Evolutionary conservation across 2,797 vertebrate species (phyloP).

Genomic region (Melanotaenia boesemani): DNA sequence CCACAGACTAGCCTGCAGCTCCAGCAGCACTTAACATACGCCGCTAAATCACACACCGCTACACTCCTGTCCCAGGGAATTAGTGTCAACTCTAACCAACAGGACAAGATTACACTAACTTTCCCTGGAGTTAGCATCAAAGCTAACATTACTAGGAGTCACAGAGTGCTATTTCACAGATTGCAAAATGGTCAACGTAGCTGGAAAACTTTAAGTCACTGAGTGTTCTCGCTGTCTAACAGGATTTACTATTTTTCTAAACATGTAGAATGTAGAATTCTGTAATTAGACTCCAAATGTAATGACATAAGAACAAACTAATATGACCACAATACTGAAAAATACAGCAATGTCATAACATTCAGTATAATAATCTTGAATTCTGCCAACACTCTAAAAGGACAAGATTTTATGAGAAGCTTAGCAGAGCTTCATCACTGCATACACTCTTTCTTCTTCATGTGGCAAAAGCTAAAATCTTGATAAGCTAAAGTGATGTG

Average conservation of each 20-base stretch:
- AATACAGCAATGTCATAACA: conserved; percentile 1
- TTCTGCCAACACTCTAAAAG: not conserved
- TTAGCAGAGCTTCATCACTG: not conserved
- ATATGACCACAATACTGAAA: conserved; percentile 28
- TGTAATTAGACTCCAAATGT: conserved; percentile 33
- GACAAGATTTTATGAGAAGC: not conserved
- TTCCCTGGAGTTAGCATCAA: conserved; percentile 71
- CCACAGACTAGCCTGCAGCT: conserved; percentile 78
- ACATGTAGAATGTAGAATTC: conserved; percentile 30
- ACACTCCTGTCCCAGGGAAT: conserved; percentile 77
- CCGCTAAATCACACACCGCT: conserved; percentile 77
- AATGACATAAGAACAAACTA: conserved; percentile 33
- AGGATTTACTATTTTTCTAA: conserved; percentile 44
- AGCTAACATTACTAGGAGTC: conserved; percentile 54
- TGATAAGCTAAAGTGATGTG: conserved; percentile 35
- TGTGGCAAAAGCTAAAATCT: conserved; percentile 16
- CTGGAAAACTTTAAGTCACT: conserved; percentile 38
- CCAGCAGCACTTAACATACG: conserved; percentile 81
- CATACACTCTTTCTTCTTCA: conserved; percentile 26
- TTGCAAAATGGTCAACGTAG: conserved; percentile 40
- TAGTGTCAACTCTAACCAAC: conserved; percentile 68
- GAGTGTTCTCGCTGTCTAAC: conserved; percentile 29
- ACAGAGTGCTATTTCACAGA: conserved; percentile 17
- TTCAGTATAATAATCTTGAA: not conserved
- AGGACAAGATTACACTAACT: conserved; percentile 68